Base-by-base conservation (phyloP, 2,888 invertebrate species). In the Notodonta dromedarius region DNA sequence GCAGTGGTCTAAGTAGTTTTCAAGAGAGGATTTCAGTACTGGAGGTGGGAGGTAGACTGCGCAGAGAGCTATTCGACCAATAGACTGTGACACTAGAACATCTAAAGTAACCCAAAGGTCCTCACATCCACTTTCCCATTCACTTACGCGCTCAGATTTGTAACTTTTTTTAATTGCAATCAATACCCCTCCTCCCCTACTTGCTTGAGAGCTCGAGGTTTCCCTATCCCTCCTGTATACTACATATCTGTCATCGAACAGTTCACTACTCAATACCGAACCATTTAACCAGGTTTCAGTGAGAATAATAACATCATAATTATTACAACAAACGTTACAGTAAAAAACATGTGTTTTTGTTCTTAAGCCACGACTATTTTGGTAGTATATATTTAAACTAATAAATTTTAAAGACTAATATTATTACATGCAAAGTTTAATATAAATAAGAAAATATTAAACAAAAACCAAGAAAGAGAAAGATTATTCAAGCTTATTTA, bases 101-200 rank as follows among this genome's bases (percentile, higher is more conserved):
- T 62, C 60, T 4, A 66, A 12, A 11, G 56, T 61, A 8, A 66
- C 60, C 65, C 62, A 66, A 11, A 66, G 53, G 13, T 66, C 65
- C 55, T 66, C 65, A 44, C 65, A 62, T 0, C 44, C 57, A 62
- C 62, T 62, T 53, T 60, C 55, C 66, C 66, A 66, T 5, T 16
- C 42, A 4, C 52, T 57, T 5, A 63, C 55, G 13, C 62, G 59
- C 5, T 5, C 8, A 0, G 66, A 63, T 11, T 61, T 59, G 12
- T 55, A 14, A 32, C 48, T 55, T 55, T 52, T 62, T 14, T 39
- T 32, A 11, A 66, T 52, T 0, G 62, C 66, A 12, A 62, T 66
- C 2, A 66, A n/a, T 0, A 64, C 61, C 42, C 61, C 61, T 0
- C 61, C 62, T 3, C 59, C 57, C 32, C 57, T 65, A 14, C 32